Evolutionary conservation across 2,113 vertebrate species (phyloP).

Genomic region (Gymnogyps californianus): DNA sequence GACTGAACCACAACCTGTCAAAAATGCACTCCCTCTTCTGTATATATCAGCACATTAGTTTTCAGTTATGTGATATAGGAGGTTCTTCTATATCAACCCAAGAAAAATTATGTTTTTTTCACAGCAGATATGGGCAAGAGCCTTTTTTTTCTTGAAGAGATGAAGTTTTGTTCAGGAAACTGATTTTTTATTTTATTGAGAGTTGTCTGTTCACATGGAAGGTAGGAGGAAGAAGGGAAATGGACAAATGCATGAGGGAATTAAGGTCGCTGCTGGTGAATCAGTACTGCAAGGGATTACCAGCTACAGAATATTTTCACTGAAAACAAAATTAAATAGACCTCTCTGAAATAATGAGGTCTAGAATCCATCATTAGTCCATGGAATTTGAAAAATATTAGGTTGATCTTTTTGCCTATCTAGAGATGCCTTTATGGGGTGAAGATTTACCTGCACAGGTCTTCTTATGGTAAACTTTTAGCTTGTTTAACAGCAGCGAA

Average conservation of each 20-base stretch:
- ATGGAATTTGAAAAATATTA: neutral
- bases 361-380: neutral
- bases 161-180: neutral
- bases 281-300: neutral
- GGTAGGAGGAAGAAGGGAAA: neutral
- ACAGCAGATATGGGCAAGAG: neutral
- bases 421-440: neutral
- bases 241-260: neutral
- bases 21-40: neutral
- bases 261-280: neutral
- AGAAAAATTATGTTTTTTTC: neutral
- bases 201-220: neutral
- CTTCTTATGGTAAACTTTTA: neutral
- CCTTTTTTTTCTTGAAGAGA: neutral
- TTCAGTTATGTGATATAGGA: neutral
- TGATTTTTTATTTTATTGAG: neutral
- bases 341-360: neutral
- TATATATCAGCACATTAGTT: neutral
- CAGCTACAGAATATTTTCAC: neutral
- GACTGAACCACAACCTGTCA: neutral
- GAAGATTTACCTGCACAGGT: neutral
- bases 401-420: neutral
- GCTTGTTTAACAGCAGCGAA: neutral
- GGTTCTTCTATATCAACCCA: neutral
- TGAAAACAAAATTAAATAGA: conserved; percentile 6